Base-by-base conservation (phyloP, 2,888 invertebrate species). In the Sphaeridia pumilis region DNA sequence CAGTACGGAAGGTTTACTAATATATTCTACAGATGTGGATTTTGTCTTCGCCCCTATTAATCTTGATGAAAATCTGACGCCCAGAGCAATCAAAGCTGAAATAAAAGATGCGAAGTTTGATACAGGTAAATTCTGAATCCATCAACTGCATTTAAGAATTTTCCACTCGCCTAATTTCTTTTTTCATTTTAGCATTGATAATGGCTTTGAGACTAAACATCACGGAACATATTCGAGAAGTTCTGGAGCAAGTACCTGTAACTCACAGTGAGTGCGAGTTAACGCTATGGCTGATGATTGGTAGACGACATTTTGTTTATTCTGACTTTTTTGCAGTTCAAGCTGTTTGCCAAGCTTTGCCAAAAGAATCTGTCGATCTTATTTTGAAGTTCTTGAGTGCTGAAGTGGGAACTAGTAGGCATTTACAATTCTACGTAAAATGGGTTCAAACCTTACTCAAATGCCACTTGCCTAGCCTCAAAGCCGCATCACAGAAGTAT, bases 31-130 rank as follows among this genome's bases (percentile, higher is more conserved):
- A 47, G 84, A 84, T 62, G 72, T 76, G 27, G 83, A 83, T 45
- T 76, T 87, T 21, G 79, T 87, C 0, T 98, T 98, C 70, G 92
- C 95, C 74, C 97, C 97, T 0, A 93, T 87, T 73, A 83, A 89
- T 55, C 74, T 98, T 22, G 87, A 90, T 57, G 72, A 83, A 3
- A 80, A 80, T 34, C 84, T 92, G 1, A 95, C 92, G 0, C 90
- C 93, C 0, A 73, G 75, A 20, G 75, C 80, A 0, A 78, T 84
- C 3, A 75, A 75, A 54, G 72, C 77, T 52, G 74, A 78, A 0
- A 67, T 88, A 0, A 65, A 69, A 0, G 71, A 77, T 1, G 69
- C 74, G 42, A 78, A 82, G 44, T 84, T 80, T 74, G 76, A 81
- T 1, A 76, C 76, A 68, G 78, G 78, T 77, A 65, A 24, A 14